Percentiles rank a stretch among this genome's conserved stretches.
phyloP scores from a whole-genome alignment of 2,797 vertebrate species.

The Schizothorax lantsangensis region DNA sequence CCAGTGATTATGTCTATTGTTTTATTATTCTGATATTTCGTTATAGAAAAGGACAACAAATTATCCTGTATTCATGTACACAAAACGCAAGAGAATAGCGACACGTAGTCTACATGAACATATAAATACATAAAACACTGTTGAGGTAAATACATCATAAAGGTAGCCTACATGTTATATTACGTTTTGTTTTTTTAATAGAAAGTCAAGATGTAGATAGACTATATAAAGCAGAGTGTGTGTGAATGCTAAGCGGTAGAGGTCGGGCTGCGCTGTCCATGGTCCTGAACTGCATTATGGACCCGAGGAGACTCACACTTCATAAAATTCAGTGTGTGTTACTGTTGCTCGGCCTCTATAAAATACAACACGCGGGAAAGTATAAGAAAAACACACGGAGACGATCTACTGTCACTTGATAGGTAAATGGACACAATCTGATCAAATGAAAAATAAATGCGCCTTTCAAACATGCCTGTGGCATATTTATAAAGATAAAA shows the following conservation, averaged over 20 bases:
- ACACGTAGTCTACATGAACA: background rate
- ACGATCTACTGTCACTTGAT: background rate
- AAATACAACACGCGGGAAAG: background rate
- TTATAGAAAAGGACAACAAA: background rate
- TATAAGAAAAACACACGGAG: background rate
- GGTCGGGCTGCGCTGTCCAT: conserved; percentile 36
- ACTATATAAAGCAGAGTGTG: background rate
- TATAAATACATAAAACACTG: background rate
- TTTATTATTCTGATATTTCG: background rate
- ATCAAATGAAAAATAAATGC: background rate
- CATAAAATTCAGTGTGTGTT: background rate
- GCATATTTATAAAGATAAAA: background rate
- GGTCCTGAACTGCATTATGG: conserved; percentile 43
- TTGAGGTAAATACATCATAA: background rate
- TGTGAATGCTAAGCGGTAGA: background rate
- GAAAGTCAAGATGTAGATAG: background rate
- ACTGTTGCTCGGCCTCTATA: background rate
- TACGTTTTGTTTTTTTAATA: background rate
- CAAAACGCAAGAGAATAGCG: background rate
- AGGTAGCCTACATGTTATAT: background rate
- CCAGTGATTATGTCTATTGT: background rate
- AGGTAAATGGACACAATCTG: background rate
- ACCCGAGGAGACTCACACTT: background rate
- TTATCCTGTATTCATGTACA: background rate
- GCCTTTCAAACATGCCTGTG: background rate